Evolutionary conservation across 2,888 invertebrate species (phyloP).

Genomic region (Leptinotarsa tumamoca): DNA sequence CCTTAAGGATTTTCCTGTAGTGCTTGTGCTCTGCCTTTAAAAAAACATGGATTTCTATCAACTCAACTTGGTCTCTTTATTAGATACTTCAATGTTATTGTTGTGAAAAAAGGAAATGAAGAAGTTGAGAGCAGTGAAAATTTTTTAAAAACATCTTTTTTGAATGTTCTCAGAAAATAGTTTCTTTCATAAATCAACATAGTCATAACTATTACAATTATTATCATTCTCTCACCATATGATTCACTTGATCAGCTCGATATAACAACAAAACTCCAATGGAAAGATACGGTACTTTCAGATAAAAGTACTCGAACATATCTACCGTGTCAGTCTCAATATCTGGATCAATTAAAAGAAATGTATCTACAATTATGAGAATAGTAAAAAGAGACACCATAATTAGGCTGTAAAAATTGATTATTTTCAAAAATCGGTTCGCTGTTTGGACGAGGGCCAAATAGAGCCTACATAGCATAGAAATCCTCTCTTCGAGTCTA

Average conservation of each 20-base stretch:
- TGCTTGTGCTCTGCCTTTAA: too few relatives aligned
- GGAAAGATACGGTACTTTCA: not conserved
- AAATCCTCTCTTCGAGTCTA: not conserved
- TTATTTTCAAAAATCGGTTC: not conserved
- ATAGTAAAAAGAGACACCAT: not conserved
- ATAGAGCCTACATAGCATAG: not conserved
- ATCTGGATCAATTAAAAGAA: not conserved
- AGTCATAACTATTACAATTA: too few relatives aligned
- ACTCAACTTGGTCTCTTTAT: too few relatives aligned
- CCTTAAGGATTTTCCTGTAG: too few relatives aligned
- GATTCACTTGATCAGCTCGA: not conserved
- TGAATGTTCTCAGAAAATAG: too few relatives aligned
- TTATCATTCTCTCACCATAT: not conserved
- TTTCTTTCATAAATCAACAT: too few relatives aligned
- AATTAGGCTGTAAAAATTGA: not conserved
- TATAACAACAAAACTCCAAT: not conserved
- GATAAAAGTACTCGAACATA: not conserved
- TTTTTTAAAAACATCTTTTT: too few relatives aligned
- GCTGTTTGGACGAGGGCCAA: not conserved
- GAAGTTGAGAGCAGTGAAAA: too few relatives aligned
- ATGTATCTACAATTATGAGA: not conserved
- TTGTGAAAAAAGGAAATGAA: too few relatives aligned
- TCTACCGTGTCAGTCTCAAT: not conserved
- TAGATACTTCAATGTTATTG: too few relatives aligned
- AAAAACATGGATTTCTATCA: too few relatives aligned